A percentile compares a stretch with the other conserved stretches of the same genome.
phyloP scores from a whole-genome alignment of 1,140 invertebrate genomes.

The Macrocentrus cingulum region DNA sequence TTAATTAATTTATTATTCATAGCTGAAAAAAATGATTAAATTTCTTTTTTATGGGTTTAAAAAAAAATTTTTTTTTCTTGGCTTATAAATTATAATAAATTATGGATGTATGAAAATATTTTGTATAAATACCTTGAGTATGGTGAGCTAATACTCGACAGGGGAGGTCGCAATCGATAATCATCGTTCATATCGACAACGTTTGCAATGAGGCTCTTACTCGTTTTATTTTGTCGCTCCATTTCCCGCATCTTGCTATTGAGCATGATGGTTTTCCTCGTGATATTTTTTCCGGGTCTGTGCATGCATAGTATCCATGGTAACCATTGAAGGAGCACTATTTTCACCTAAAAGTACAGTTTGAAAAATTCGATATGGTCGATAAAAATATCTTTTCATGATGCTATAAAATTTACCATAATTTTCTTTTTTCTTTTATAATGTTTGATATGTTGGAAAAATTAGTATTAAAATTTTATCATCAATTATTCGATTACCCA shows the following conservation, averaged over 20 bases:
- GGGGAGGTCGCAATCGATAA: slow-evolving; percentile 68
- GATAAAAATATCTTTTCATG: neutral
- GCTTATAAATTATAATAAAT: too few species aligned
- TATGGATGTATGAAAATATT: too few species aligned
- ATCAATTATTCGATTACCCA: slow-evolving; percentile 74
- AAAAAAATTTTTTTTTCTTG: too few species aligned
- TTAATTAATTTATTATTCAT: too few species aligned
- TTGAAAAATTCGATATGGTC: neutral
- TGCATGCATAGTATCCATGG: slow-evolving; percentile 94
- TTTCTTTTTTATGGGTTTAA: too few species aligned
- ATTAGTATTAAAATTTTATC: slow-evolving; percentile 15
- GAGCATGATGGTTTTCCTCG: slow-evolving; percentile 84
- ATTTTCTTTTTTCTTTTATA: too few species aligned
- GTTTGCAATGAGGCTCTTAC: slow-evolving; percentile 91
- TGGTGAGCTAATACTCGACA: slow-evolving; percentile 42
- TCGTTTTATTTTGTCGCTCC: slow-evolving; percentile 88
- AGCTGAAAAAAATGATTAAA: too few species aligned
- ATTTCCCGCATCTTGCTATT: slow-evolving; percentile 86
- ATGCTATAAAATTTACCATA: too few species aligned
- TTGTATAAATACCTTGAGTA: slow-evolving; percentile 50
- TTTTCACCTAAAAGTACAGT: slow-evolving; percentile 73
- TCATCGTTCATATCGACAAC: slow-evolving; percentile 94
- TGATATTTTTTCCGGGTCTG: slow-evolving; percentile 92
- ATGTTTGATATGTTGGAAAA: too few species aligned
- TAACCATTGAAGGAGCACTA: slow-evolving; percentile 92